Evolutionary conservation across 2,797 vertebrate genomes (phyloP), one percentile per base, ranked within the genome.

Genomic region (Notolabrus celidotus): DNA sequence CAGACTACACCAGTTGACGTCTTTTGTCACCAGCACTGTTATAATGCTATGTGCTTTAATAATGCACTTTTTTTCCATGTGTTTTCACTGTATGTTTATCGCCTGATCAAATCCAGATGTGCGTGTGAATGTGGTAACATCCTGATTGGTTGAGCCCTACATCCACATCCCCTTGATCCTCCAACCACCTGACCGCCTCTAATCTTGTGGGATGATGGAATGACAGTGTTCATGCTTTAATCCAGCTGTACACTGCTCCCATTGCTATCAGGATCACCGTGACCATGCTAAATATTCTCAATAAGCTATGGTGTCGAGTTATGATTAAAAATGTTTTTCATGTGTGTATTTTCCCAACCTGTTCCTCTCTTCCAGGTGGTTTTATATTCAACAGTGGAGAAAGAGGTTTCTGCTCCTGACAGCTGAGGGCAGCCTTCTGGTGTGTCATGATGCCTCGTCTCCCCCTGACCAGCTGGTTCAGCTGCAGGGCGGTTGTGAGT

Each of bases 321-420:
- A 42, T 50, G 19, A 65, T 52, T 45, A 23, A 10, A 71, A 56
- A 34, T 47, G 12, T 25, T 10, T 15, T 14, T 43, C 4, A 23
- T 15, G 11, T 25, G 45, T 47, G 45, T 19, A 46, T 51, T 51
- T 22, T 36, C 15, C 39, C 14, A 41, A 12, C 19, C 31, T 58
- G 22, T 52, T 23, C 33, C 61, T 79, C 10, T 34, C 14, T 22
- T 78, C 34, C 71, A 90, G 89, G 90, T 65, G 95, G 95, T 56
- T 95, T 95, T 63, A 87, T 96, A 73, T 95, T 95, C 73, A 96
- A 77, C 94, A 95, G 53, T 96, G 95, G 95, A 96, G 96, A 84
- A 94, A 94, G 82, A 91, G 93, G 58, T 95, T 92, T 70, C 74
- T 95, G 38, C 82, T 92, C 6, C 83, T 96, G 12, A 94, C 93